phyloP scores from a whole-genome alignment of 2,113 vertebrate species.

The Embiotoca jacksoni region DNA sequence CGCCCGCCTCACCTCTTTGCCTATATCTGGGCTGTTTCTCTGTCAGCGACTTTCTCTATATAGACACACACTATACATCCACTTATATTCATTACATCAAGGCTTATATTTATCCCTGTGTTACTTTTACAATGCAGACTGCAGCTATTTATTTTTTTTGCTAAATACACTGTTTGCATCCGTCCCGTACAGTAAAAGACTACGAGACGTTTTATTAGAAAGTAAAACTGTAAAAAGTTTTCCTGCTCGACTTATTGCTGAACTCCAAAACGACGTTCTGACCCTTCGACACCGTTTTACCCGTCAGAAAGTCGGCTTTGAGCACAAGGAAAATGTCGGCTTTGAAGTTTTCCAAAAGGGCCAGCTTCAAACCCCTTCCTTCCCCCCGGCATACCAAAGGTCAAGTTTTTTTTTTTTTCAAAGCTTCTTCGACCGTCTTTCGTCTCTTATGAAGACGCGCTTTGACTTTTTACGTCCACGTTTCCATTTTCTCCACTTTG shows the following conservation, averaged over 20 bases:
- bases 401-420: constrained; percentile 19
- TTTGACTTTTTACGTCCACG: background rate
- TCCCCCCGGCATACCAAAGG: background rate
- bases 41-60: constrained; percentile 17
- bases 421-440: background rate
- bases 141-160: background rate
- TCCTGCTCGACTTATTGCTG: constrained; percentile 1
- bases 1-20: background rate
- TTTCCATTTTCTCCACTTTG: background rate
- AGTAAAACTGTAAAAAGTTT: background rate
- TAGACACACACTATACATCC: background rate
- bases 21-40: constrained; percentile 4
- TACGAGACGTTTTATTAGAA: background rate
- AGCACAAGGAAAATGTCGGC: constrained; percentile 55
- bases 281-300: constrained; percentile 40
- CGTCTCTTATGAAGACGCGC: background rate
- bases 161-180: background rate
- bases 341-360: constrained; percentile 46
- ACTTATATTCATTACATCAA: background rate
- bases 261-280: constrained; percentile 23
- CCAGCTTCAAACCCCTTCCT: background rate
- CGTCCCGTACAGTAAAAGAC: background rate
- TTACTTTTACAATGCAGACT: no score
- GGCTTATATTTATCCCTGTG: background rate
- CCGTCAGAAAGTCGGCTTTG: constrained; percentile 35